Percentiles rank a stretch among this genome's conserved stretches.
Evolutionary conservation across 2,113 vertebrate species (phyloP).

Genomic region (Phylloscopus trochiloides): DNA sequence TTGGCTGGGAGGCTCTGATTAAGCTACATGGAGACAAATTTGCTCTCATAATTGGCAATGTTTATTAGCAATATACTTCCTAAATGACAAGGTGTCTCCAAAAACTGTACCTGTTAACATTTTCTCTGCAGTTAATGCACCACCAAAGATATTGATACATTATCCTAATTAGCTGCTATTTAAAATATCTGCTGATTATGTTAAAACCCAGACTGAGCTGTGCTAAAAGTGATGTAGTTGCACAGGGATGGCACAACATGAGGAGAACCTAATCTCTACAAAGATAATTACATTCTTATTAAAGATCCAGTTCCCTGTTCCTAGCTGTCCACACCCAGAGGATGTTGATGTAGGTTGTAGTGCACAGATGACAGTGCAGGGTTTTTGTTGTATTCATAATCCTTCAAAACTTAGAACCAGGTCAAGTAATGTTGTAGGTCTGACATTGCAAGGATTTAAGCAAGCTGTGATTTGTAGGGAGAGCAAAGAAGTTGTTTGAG

Average conservation of each 20-base stretch:
- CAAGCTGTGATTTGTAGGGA: neutral
- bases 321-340: neutral
- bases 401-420: neutral
- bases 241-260: neutral
- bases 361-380: neutral
- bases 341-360: neutral
- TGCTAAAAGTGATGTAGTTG: neutral
- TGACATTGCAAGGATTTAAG: neutral
- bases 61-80: neutral
- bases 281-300: neutral
- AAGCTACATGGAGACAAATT: neutral
- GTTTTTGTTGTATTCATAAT: neutral
- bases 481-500: neutral
- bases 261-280: neutral
- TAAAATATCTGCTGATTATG: neutral
- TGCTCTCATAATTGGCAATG: neutral
- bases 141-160: neutral
- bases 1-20: neutral
- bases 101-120: neutral
- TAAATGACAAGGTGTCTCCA: neutral
- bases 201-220: neutral
- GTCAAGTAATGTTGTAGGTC: neutral
- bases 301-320: neutral
- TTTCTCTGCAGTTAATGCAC: neutral
- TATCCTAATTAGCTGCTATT: neutral